phyloP scores from a whole-genome alignment of 2,888 invertebrate genomes.

The Perithous albicinctus region DNA sequence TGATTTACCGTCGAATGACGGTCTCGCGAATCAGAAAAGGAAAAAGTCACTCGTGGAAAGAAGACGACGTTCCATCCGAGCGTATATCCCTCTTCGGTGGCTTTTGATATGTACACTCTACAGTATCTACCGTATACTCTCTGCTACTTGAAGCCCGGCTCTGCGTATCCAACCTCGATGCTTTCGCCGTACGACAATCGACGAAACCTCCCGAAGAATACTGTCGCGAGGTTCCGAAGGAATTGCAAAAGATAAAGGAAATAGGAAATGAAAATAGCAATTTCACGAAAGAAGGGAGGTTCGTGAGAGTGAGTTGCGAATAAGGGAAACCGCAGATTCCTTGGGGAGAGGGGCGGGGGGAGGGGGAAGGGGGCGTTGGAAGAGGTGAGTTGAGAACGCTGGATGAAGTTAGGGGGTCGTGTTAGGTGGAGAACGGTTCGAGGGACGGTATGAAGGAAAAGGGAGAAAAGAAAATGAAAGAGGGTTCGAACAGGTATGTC shows the following conservation, averaged over 20 bases:
- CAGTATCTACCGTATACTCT: background rate
- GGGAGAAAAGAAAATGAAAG: conserved; percentile 27
- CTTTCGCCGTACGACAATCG: conserved; percentile 12
- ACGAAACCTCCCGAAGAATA: background rate
- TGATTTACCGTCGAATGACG: conserved; percentile 10
- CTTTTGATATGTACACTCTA: background rate
- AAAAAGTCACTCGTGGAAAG: background rate
- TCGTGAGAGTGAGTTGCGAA: conserved; percentile 43
- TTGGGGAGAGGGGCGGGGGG: too few relatives aligned
- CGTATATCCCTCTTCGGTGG: background rate
- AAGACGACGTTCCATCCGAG: background rate
- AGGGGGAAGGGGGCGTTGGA: too few relatives aligned
- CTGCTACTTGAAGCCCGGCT: background rate
- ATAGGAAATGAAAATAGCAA: conserved; percentile 77
- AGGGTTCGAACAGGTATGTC: conserved; percentile 45
- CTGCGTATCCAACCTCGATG: background rate
- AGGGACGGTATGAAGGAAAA: conserved; percentile 42
- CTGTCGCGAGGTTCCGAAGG: conserved; percentile 23
- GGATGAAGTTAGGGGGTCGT: conserved; percentile 68
- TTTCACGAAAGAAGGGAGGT: conserved; percentile 70
- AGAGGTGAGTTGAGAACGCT: conserved; percentile 61
- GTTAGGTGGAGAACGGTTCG: conserved; percentile 61
- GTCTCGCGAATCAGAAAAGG: conserved; percentile 6
- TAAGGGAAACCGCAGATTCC: conserved; percentile 34
- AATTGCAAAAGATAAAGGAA: conserved; percentile 64